These are phyloP conservation scores for Chironomus striatipennis DNA, from an alignment of 1,140 invertebrate species.

Conservation along the genomic window DNA sequence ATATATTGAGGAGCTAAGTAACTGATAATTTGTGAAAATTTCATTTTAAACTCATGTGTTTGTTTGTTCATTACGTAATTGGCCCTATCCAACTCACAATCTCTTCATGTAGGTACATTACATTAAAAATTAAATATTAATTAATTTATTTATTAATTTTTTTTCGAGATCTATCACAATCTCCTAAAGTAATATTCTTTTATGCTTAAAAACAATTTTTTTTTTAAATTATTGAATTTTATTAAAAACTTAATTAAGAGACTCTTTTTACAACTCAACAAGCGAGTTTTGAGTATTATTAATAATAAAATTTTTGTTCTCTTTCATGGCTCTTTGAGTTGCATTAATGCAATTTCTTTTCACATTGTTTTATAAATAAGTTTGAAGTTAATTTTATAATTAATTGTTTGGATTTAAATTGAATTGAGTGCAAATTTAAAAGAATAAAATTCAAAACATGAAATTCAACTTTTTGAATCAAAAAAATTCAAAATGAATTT, in stretches of 20 bases:
- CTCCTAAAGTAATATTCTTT: background rate
- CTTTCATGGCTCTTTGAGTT: background rate
- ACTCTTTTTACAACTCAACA: background rate
- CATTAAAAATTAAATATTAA: conserved; percentile 10
- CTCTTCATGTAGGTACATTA: background rate
- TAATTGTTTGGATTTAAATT: too few relatives aligned
- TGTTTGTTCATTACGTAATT: too few relatives aligned
- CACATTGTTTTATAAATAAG: too few relatives aligned
- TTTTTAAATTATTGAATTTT: background rate
- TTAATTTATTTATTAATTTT: conserved; percentile 15
- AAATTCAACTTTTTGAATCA: too few relatives aligned
- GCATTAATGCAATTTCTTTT: background rate
- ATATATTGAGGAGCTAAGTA: background rate
- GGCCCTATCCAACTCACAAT: too few relatives aligned
- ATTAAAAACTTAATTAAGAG: background rate
- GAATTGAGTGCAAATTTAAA: too few relatives aligned
- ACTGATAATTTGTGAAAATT: conserved; percentile 2
- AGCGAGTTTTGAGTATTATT: background rate
- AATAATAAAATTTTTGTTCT: background rate
- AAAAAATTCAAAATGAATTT: too few relatives aligned
- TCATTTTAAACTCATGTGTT: background rate
- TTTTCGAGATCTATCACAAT: background rate
- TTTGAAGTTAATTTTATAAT: too few relatives aligned
- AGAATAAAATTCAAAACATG: too few relatives aligned
- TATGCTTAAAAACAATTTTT: too few relatives aligned